Evolutionary conservation across 2,113 vertebrate species (phyloP).

Genomic region (Leucopternis melanops): DNA sequence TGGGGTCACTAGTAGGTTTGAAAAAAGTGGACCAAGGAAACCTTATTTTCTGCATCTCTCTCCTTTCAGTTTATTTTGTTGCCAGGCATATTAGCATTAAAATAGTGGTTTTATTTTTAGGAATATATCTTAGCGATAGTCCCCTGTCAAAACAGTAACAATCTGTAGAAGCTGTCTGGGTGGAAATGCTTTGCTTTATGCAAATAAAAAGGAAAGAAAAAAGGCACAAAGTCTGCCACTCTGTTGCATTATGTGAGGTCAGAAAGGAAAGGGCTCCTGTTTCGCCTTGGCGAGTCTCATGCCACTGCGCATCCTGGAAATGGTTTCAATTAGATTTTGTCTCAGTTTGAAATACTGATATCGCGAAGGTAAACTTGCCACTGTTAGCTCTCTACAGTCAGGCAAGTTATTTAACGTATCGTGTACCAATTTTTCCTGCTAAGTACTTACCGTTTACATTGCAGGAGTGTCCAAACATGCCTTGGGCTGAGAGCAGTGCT

Average conservation of each 20-base stretch:
- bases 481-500: background rate
- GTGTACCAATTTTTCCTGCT: background rate
- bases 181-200: background rate
- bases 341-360: background rate
- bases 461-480: background rate
- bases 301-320: background rate
- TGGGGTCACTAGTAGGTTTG: background rate
- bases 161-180: background rate
- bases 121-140: background rate
- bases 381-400: background rate
- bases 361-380: background rate
- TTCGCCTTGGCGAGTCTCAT: background rate
- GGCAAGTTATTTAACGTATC: background rate
- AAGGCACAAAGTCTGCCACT: background rate
- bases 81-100: background rate
- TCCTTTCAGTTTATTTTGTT: background rate
- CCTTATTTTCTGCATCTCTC: background rate
- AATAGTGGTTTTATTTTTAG: background rate
- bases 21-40: background rate
- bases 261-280: background rate
- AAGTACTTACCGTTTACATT: background rate
- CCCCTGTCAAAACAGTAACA: background rate
- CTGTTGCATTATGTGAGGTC: background rate
- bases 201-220: background rate
- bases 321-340: background rate